These are phyloP conservation scores for Pedionomus torquatus DNA, from an alignment of 2,113 vertebrate genomes.

Conservation along the genomic window DNA sequence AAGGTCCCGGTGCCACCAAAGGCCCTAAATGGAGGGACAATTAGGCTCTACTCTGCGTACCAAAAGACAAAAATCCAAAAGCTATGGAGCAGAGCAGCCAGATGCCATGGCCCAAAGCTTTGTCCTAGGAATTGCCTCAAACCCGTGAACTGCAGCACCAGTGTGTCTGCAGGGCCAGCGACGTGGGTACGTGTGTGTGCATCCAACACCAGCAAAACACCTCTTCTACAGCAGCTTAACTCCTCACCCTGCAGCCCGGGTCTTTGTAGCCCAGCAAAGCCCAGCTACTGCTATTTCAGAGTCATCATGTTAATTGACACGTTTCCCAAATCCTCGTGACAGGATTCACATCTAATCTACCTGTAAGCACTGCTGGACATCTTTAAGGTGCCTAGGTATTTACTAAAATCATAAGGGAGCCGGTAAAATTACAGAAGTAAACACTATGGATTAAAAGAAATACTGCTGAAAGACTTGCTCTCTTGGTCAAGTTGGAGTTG, in stretches of 20 bases:
- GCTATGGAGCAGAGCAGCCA: rapidly evolving
- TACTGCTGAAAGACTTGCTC: not conserved
- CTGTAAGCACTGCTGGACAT: not conserved
- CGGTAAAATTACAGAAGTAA: not conserved
- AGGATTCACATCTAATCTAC: not conserved
- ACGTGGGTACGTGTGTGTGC: too few relatives aligned
- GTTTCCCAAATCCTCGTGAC: not conserved
- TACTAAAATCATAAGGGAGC: not conserved
- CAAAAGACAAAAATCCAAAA: not conserved
- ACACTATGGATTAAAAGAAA: not conserved
- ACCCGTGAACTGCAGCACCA: not conserved
- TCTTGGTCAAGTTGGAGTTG: not conserved
- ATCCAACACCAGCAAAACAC: not conserved
- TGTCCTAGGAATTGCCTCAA: too few relatives aligned
- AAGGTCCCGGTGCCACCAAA: not conserved
- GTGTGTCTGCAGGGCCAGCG: rapidly evolving
- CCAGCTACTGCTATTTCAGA: not conserved
- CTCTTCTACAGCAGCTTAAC: not conserved
- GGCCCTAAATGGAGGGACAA: not conserved
- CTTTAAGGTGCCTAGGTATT: not conserved
- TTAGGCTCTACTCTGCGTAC: rapidly evolving
- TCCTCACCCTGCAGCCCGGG: rapidly evolving
- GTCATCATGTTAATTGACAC: rapidly evolving
- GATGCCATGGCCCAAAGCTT: not conserved
- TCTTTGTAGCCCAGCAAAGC: not conserved